Conservation (phyloP, 2,113 vertebrate species). For the Mobula hypostoma region DNA sequence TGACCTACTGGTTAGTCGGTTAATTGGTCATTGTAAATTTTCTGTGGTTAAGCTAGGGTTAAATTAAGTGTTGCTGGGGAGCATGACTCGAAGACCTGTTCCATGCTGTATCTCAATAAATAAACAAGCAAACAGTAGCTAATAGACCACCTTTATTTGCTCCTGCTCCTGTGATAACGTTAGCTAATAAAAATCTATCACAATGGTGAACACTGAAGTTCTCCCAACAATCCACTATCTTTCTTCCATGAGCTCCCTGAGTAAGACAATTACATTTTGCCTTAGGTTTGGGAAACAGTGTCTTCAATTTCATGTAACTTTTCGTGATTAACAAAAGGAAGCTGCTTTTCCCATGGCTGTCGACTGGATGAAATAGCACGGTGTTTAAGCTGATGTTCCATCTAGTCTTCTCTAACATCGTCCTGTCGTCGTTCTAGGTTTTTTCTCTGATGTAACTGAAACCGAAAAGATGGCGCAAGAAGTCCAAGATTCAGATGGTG, state of each 20-base stretch:
- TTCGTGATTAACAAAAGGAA: neutral
- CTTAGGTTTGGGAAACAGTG: neutral
- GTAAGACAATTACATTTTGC: neutral
- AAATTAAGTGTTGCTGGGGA: no score
- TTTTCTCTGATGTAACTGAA: slow-evolving; percentile 74
- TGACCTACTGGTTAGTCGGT: no score
- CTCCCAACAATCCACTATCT: neutral
- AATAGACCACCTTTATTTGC: neutral
- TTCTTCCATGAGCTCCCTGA: no score
- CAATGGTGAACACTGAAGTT: neutral
- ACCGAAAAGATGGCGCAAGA: slow-evolving; percentile 77
- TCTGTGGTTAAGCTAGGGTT: no score
- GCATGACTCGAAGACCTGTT: no score
- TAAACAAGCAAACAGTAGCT: no score
- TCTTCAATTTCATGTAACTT: neutral
- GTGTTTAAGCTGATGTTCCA: neutral
- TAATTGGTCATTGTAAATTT: no score
- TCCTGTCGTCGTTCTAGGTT: slow-evolving; percentile 58
- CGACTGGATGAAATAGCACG: neutral
- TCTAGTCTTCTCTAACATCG: neutral
- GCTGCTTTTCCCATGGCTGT: neutral
- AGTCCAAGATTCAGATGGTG: slow-evolving; percentile 75
- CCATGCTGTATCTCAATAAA: no score
- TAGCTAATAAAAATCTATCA: neutral
- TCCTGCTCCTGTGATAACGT: neutral